Conservation (phyloP, 2,113 vertebrate species). For the Isurus oxyrinchus region DNA sequence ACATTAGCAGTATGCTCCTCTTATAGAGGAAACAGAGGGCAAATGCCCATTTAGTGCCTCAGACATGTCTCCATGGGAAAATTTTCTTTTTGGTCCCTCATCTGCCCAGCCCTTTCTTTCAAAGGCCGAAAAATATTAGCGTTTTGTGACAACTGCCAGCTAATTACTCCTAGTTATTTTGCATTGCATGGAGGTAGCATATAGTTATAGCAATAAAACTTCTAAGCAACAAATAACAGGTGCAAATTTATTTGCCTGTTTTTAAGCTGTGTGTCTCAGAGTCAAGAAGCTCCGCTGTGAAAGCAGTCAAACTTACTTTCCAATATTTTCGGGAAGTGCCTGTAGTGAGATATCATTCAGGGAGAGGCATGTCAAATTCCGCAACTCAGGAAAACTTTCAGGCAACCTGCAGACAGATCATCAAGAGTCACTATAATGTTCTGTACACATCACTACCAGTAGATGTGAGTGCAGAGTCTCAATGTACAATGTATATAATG, state of each 20-base stretch:
- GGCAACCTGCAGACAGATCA: constrained; percentile 71
- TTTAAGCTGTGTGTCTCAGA: background rate
- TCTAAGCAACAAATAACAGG: background rate
- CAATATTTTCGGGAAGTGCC: constrained; percentile 91
- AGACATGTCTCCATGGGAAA: background rate
- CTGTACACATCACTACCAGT: background rate
- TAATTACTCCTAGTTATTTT: background rate
- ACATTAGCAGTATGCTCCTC: background rate
- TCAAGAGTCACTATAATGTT: background rate
- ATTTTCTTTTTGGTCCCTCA: background rate
- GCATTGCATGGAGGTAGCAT: background rate
- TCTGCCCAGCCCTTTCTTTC: background rate
- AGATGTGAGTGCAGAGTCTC: background rate
- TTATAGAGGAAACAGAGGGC: background rate
- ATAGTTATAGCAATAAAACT: background rate
- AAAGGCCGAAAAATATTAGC: background rate
- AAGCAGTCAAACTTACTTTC: constrained; percentile 78
- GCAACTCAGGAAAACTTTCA: constrained; percentile 86
- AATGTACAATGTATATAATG: background rate
- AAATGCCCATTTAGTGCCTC: background rate
- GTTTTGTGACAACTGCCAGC: background rate
- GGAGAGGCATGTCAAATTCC: constrained; percentile 90
- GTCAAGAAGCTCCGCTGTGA: background rate
- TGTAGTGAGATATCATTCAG: constrained; percentile 98
- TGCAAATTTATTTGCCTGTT: background rate